A percentile compares a stretch with the other conserved stretches of the same genome.
phyloP scores from a whole-genome alignment of 2,888 invertebrate genomes.

The Balanococcus diminutus region DNA sequence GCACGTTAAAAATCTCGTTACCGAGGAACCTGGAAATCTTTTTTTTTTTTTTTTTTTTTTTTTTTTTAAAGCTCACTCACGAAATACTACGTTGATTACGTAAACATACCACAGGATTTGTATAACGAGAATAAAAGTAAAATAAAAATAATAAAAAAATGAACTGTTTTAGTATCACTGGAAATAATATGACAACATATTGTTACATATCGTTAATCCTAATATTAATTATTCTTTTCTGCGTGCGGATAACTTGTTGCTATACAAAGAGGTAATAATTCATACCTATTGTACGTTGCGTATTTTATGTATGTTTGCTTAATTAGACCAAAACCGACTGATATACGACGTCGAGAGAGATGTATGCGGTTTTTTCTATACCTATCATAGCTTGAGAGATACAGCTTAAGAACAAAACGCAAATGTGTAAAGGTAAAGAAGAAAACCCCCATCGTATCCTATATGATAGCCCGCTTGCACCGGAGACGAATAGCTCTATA shows the following conservation, averaged over 20 bases:
- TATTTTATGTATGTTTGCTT: constrained; percentile 37
- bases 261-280: constrained; percentile 41
- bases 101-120: neutral
- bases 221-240: constrained; percentile 43
- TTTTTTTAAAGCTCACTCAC: neutral
- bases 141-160: neutral
- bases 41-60: neutral
- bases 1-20: constrained; percentile 21
- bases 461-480: neutral
- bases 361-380: constrained; percentile 13
- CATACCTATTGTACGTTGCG: constrained; percentile 21
- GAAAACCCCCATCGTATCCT: neutral
- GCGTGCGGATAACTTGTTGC: constrained; percentile 18
- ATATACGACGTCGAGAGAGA: constrained; percentile 24
- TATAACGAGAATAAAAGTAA: neutral
- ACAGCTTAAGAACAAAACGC: neutral
- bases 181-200: constrained; percentile 32
- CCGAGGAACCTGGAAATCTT: neutral
- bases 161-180: constrained; percentile 33
- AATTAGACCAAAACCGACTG: constrained; percentile 34
- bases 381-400: neutral
- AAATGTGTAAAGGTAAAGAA: neutral
- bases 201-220: constrained; percentile 43
- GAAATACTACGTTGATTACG: constrained; percentile 1
- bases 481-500: neutral